Evolutionary conservation across 2,888 invertebrate genomes (phyloP).

Genomic region (Abrostola triplasia): DNA sequence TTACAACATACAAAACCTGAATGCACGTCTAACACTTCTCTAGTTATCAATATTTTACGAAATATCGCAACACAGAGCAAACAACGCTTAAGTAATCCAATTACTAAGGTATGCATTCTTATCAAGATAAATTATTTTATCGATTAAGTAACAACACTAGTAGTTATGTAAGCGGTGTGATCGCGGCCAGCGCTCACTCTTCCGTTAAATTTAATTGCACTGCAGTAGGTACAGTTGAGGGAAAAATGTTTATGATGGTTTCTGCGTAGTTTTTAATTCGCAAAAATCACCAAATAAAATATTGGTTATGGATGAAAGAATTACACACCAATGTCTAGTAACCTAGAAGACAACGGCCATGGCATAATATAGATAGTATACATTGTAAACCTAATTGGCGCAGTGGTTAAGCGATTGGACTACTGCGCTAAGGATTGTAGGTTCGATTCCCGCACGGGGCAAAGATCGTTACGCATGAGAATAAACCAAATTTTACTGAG

Average conservation of each 20-base stretch:
- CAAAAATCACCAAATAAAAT: no score
- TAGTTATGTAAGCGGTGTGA: constrained; percentile 62
- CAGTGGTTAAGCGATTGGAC: no score
- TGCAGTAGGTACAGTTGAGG: constrained; percentile 54
- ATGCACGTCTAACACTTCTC: constrained; percentile 8
- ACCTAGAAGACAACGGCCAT: no score
- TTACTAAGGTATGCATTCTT: constrained; percentile 65
- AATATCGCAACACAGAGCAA: constrained; percentile 47
- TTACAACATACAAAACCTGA: constrained; percentile 1
- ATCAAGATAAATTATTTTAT: constrained; percentile 70
- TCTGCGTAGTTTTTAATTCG: neutral
- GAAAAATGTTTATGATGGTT: constrained; percentile 42
- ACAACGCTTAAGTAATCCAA: constrained; percentile 66
- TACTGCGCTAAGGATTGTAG: no score
- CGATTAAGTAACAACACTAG: constrained; percentile 77
- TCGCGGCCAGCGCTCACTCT: constrained; percentile 75
- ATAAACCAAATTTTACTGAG: no score
- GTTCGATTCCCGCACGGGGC: no score
- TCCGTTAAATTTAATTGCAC: constrained; percentile 82
- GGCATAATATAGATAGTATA: no score
- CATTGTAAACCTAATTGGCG: no score
- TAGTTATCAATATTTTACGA: constrained; percentile 21
- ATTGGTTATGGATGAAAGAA: no score
- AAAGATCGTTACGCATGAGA: no score
- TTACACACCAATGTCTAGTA: no score